Conservation (phyloP, 2,797 vertebrate species). For the Aeoliscus strigatus region DNA sequence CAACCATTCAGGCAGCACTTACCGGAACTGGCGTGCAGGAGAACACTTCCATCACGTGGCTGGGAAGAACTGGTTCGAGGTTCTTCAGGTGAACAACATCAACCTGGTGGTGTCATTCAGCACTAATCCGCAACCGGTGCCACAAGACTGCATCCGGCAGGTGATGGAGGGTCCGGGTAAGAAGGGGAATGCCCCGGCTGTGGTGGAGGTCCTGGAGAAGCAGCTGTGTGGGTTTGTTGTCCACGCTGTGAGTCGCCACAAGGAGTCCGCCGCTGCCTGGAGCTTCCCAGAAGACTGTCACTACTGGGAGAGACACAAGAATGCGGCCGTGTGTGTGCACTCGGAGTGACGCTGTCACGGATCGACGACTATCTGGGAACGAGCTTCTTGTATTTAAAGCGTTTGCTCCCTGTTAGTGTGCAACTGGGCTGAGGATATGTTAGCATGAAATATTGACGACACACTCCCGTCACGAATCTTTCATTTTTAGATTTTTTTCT, state of each 20-base stretch:
- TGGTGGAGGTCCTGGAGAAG: conserved; percentile 68
- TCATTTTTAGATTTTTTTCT: neutral
- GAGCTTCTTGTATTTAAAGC: neutral
- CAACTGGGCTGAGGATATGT: neutral
- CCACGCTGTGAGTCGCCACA: conserved; percentile 74
- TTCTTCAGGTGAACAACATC: conserved; percentile 65
- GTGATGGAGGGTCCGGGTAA: conserved; percentile 65
- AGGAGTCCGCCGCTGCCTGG: conserved; percentile 67
- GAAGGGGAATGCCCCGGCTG: conserved; percentile 60
- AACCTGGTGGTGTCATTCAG: conserved; percentile 76
- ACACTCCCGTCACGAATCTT: neutral
- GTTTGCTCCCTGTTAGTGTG: neutral
- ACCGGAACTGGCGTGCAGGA: conserved; percentile 70
- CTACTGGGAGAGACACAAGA: conserved; percentile 79
- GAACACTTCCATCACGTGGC: conserved; percentile 71
- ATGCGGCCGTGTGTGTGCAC: conserved; percentile 73
- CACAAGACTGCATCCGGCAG: conserved; percentile 55
- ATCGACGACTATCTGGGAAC: neutral
- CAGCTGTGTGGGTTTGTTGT: conserved; percentile 71
- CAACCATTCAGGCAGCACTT: conserved; percentile 66
- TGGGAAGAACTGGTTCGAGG: conserved; percentile 70
- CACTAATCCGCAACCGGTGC: conserved; percentile 59
- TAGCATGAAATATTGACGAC: neutral
- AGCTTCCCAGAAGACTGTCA: conserved; percentile 77
- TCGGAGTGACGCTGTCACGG: conserved; percentile 48